Percentiles rank a stretch among this genome's conserved stretches.
phyloP scores from a whole-genome alignment of 2,113 vertebrate genomes.

The Montifringilla adamsi region DNA sequence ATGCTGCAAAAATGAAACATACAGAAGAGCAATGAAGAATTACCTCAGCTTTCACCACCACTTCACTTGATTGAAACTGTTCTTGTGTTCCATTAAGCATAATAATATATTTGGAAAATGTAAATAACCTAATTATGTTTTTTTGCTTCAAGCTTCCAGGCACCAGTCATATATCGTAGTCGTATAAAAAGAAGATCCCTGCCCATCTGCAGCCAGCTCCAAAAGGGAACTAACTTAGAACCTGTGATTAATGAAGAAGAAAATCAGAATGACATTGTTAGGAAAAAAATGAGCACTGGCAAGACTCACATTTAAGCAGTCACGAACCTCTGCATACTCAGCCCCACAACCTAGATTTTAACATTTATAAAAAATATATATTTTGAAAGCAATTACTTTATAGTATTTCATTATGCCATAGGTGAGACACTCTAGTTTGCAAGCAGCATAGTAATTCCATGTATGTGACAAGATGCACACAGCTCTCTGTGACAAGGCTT shows the following conservation, averaged over 20 bases:
- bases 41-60: constrained; percentile 65
- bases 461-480: not conserved
- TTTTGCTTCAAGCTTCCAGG: constrained; percentile 84
- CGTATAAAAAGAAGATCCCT: constrained; percentile 92
- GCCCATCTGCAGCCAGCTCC: constrained; percentile 99
- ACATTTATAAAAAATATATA: not conserved
- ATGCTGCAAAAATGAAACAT: constrained; percentile 33
- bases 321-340: not conserved
- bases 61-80: constrained; percentile 65
- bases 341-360: not conserved
- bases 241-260: constrained; percentile 74
- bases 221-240: constrained; percentile 96
- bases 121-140: constrained; percentile 82
- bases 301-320: not conserved
- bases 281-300: not conserved
- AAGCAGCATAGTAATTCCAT: not conserved
- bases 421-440: not conserved
- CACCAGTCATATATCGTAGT: constrained; percentile 91
- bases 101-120: constrained; percentile 50
- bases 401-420: not conserved
- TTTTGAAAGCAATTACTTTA: not conserved
- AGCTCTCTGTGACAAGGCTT: not conserved
- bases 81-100: constrained; percentile 28
- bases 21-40: constrained; percentile 32
- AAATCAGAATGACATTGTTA: constrained; percentile 7